Conservation (phyloP, 2,797 vertebrate genomes). For the Percopsis omiscomaycus region DNA sequence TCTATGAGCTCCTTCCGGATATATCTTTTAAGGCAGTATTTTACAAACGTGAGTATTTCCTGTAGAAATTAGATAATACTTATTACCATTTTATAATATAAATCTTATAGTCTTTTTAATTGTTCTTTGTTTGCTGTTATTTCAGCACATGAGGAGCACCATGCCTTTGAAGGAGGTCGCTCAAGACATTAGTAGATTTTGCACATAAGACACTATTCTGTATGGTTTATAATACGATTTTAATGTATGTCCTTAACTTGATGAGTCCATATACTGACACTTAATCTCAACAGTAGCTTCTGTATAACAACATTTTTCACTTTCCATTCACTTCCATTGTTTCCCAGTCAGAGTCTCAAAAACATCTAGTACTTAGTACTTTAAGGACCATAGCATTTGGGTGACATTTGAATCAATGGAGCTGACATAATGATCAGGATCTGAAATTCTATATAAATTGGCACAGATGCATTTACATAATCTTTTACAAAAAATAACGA, state of each 20-base stretch:
- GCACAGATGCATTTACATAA: no score
- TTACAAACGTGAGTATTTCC: slow-evolving; percentile 91
- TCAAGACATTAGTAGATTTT: slow-evolving; percentile 81
- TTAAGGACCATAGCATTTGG: no score
- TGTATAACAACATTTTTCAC: no score
- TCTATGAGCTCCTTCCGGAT: slow-evolving; percentile 89
- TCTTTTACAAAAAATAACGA: no score
- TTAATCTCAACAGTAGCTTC: no score
- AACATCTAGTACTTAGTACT: no score
- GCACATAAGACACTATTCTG: slow-evolving; percentile 44
- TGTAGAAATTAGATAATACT: neutral
- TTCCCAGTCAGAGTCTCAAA: no score
- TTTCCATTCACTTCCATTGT: no score
- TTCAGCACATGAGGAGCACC: slow-evolving; percentile 93
- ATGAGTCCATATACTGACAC: no score
- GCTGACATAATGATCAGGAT: no score
- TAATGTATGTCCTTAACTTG: slow-evolving; percentile 9
- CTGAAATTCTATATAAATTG: no score
- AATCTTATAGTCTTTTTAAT: neutral
- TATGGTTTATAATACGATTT: neutral
- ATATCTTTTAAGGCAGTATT: slow-evolving; percentile 92
- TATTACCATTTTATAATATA: neutral
- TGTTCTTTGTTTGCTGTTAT: slow-evolving; percentile 26
- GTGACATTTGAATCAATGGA: no score
- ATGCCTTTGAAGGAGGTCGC: slow-evolving; percentile 91